Conservation (phyloP, 2,888 invertebrate species). For the Euphydryas editha region DNA sequence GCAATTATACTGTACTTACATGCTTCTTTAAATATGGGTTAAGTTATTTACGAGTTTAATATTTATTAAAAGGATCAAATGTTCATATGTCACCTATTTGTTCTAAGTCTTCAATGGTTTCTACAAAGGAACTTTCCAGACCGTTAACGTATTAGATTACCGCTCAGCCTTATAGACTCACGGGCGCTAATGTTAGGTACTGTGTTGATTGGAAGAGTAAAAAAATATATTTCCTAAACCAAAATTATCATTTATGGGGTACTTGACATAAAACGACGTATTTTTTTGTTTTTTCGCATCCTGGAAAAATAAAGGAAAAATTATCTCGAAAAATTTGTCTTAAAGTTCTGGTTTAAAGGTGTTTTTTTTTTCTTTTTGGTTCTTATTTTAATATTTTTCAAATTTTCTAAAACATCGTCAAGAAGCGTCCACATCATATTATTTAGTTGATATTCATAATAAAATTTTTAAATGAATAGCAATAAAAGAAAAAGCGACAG, state of each 20-base stretch:
- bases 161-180: not conserved
- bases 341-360: too few relatives aligned
- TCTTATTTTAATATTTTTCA: too few relatives aligned
- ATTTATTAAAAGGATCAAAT: not conserved
- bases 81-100: not conserved
- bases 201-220: not conserved
- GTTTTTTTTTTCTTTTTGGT: too few relatives aligned
- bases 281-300: too few relatives aligned
- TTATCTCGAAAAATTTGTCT: too few relatives aligned
- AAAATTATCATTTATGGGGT: too few relatives aligned
- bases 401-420: too few relatives aligned
- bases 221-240: not conserved
- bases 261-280: too few relatives aligned
- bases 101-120: not conserved
- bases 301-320: too few relatives aligned
- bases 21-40: too few relatives aligned
- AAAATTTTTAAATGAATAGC: not conserved
- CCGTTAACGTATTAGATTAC: not conserved
- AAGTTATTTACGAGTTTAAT: not conserved
- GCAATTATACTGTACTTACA: too few relatives aligned
- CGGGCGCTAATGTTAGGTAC: not conserved
- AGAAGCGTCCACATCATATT: not conserved
- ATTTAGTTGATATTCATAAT: not conserved
- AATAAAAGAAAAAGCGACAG: too few relatives aligned
- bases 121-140: conserved; percentile 3